These are phyloP conservation scores for Hemicordylus capensis DNA, from an alignment of 2,113 vertebrate species.

Conservation along the genomic window DNA sequence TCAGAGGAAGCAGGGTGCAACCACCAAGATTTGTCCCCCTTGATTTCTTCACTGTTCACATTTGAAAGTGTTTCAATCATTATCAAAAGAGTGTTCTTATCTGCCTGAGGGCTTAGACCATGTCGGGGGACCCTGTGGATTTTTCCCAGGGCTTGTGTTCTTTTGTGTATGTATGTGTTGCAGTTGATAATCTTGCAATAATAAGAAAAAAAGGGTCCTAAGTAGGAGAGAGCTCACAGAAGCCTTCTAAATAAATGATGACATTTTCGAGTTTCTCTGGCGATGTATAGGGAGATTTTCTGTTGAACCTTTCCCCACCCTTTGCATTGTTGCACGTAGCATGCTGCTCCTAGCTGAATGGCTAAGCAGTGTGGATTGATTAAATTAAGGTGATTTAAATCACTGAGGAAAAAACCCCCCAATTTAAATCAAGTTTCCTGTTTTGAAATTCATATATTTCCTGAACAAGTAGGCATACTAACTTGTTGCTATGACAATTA, in stretches of 20 bases:
- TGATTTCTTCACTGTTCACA: too few relatives aligned
- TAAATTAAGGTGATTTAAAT: neutral
- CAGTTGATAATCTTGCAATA: too few relatives aligned
- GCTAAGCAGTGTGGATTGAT: neutral
- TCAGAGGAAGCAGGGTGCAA: neutral
- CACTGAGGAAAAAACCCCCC: neutral
- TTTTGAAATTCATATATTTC: neutral
- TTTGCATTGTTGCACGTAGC: slow-evolving; percentile 65
- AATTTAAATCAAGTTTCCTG: neutral
- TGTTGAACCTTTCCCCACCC: slow-evolving; percentile 51
- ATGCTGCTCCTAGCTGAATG: slow-evolving; percentile 54
- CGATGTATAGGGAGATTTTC: slow-evolving; percentile 59
- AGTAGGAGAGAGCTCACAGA: too few relatives aligned
- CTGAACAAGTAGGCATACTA: neutral
- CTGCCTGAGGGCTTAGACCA: too few relatives aligned
- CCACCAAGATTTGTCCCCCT: neutral
- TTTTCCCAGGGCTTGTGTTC: too few relatives aligned
- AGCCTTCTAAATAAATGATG: too few relatives aligned
- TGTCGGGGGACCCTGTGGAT: too few relatives aligned
- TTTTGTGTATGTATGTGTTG: too few relatives aligned
- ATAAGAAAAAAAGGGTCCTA: too few relatives aligned
- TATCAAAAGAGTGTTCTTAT: too few relatives aligned
- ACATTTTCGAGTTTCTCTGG: neutral
- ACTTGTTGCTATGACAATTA: neutral
- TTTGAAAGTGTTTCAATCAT: too few relatives aligned